Conservation (phyloP, 1,140 invertebrate species). For the Trichonephila inaurata region DNA sequence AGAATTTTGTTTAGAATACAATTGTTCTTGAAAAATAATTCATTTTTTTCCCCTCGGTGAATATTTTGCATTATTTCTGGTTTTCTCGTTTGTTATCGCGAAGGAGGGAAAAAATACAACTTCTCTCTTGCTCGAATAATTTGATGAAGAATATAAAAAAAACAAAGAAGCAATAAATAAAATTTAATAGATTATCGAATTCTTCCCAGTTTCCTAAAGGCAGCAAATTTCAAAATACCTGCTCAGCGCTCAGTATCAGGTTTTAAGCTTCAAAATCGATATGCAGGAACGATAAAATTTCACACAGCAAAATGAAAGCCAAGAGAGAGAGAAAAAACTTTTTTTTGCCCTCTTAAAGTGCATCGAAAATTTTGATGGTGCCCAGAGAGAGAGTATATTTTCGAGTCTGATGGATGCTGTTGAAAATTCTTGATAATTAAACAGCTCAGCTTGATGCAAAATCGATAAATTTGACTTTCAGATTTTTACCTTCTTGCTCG, state of each 20-base stretch:
- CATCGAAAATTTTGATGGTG: constrained; percentile 65
- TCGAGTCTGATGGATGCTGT: constrained; percentile 53
- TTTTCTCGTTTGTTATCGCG: neutral
- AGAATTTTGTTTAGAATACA: neutral
- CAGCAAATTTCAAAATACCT: constrained; percentile 22
- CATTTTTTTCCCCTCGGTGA: no score
- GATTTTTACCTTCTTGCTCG: constrained; percentile 43
- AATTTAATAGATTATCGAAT: constrained; percentile 56
- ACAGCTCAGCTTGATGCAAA: constrained; percentile 66
- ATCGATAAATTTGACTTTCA: constrained; percentile 75
- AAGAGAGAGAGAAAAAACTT: no score
- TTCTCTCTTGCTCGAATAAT: neutral
- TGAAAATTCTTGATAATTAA: constrained; percentile 74
- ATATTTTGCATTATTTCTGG: no score
- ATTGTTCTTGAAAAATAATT: neutral
- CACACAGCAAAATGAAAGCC: constrained; percentile 33
- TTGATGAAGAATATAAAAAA: neutral
- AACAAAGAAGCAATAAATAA: neutral
- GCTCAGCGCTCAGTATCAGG: neutral
- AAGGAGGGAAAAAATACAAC: neutral
- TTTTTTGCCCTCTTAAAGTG: neutral
- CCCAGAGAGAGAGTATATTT: constrained; percentile 48
- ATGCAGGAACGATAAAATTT: constrained; percentile 61
- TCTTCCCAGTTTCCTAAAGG: neutral
- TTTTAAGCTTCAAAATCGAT: constrained; percentile 59